These are phyloP conservation scores for Gymnarchus niloticus DNA, from an alignment of 2,113 vertebrate species.

Conservation along the genomic window DNA sequence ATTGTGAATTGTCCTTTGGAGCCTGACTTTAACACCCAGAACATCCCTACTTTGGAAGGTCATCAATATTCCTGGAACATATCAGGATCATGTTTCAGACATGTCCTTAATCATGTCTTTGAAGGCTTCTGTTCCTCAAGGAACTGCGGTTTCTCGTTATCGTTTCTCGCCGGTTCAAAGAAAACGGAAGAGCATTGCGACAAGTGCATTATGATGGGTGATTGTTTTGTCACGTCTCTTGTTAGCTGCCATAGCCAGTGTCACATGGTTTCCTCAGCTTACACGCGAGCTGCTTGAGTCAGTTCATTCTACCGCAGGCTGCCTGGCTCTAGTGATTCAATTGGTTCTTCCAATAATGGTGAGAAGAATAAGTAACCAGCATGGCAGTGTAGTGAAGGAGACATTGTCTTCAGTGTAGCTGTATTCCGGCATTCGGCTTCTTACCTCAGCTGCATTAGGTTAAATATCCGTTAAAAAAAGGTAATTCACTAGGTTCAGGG, in stretches of 20 bases:
- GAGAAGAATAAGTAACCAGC: neutral
- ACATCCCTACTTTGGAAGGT: neutral
- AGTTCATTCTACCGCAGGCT: neutral
- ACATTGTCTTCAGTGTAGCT: neutral
- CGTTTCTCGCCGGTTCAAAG: neutral
- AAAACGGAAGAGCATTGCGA: neutral
- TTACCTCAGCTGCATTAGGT: neutral
- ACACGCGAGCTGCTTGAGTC: neutral
- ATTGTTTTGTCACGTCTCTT: neutral
- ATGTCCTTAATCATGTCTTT: neutral
- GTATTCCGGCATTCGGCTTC: neutral
- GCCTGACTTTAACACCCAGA: neutral
- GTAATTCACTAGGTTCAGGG: neutral
- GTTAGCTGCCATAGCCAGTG: neutral
- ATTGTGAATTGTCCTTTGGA: neutral
- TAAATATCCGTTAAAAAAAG: neutral
- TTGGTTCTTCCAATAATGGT: neutral
- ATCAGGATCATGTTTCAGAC: neutral
- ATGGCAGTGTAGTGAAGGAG: neutral
- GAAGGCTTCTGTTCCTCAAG: neutral
- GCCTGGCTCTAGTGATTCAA: neutral
- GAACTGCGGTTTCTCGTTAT: neutral
- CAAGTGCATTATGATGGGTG: neutral
- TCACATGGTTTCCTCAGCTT: neutral
- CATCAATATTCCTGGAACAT: neutral